Evolutionary conservation across 2,888 invertebrate species (phyloP).

Genomic region (Andricus quercusramuli): DNA sequence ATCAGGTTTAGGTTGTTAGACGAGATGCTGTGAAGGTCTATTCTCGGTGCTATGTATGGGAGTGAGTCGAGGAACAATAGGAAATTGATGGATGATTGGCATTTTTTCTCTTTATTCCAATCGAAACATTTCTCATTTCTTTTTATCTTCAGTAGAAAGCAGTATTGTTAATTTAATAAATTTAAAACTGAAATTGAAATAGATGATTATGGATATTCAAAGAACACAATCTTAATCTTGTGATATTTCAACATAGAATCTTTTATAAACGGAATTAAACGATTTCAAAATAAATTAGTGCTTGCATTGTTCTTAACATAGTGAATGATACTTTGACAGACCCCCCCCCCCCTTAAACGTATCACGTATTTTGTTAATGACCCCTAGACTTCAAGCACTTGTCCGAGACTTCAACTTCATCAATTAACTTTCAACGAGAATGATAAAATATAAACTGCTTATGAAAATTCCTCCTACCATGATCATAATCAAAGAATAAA

Average conservation of each 20-base stretch:
- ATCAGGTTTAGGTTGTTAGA: conserved; percentile 18
- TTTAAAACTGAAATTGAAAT: too few species aligned
- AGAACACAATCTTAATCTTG: too few species aligned
- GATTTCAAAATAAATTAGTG: too few species aligned
- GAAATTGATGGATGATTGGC: background rate
- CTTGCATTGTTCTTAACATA: too few species aligned
- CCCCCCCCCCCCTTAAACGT: too few species aligned
- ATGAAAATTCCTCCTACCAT: background rate
- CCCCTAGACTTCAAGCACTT: background rate
- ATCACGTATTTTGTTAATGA: too few species aligned
- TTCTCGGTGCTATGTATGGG: background rate
- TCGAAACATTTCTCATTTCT: background rate
- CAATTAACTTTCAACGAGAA: background rate
- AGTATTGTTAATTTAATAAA: too few species aligned
- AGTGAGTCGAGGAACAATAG: background rate
- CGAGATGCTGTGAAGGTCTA: background rate
- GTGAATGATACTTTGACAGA: too few species aligned
- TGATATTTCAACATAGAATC: too few species aligned
- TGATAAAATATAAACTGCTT: background rate
- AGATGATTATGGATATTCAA: too few species aligned
- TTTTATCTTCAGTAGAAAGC: background rate
- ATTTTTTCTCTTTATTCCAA: background rate
- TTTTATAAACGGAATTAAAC: too few species aligned
- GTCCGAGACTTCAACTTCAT: background rate
- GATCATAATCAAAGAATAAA: background rate